Evolutionary conservation across 2,888 invertebrate species (phyloP).

Genomic region (Harmothoe impar): DNA sequence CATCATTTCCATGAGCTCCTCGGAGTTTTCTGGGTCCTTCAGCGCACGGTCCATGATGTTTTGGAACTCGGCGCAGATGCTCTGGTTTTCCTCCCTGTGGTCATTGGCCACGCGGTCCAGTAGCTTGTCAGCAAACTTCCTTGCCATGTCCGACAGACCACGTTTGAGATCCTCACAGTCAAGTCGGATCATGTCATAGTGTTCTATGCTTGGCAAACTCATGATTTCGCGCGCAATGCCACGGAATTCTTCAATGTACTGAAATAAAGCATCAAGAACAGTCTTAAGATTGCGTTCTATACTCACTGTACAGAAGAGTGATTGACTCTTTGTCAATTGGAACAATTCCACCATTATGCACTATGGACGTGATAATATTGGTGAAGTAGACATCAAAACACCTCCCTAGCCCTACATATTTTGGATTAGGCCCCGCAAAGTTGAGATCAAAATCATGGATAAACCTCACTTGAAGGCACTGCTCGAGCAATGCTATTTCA

Average conservation of each 20-base stretch:
- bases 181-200: conserved; percentile 83
- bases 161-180: conserved; percentile 84
- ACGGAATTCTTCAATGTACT: conserved; percentile 82
- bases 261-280: conserved; percentile 64
- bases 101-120: conserved; percentile 81
- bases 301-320: too few relatives aligned
- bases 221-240: conserved; percentile 81
- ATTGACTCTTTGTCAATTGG: too few relatives aligned
- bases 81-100: conserved; percentile 77
- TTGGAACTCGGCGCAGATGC: conserved; percentile 87
- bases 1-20: conserved; percentile 91
- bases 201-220: conserved; percentile 82
- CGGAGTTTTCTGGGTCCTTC: conserved; percentile 90
- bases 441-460: too few relatives aligned
- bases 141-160: conserved; percentile 81
- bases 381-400: too few relatives aligned
- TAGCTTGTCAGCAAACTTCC: conserved; percentile 80
- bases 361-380: too few relatives aligned
- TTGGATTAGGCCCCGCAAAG: too few relatives aligned
- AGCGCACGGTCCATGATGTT: conserved; percentile 88
- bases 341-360: too few relatives aligned
- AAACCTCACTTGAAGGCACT: too few relatives aligned
- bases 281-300: too few relatives aligned
- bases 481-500: too few relatives aligned
- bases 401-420: too few relatives aligned